Conservation (phyloP, 2,113 vertebrate species). For the Brachirus orientalis region DNA sequence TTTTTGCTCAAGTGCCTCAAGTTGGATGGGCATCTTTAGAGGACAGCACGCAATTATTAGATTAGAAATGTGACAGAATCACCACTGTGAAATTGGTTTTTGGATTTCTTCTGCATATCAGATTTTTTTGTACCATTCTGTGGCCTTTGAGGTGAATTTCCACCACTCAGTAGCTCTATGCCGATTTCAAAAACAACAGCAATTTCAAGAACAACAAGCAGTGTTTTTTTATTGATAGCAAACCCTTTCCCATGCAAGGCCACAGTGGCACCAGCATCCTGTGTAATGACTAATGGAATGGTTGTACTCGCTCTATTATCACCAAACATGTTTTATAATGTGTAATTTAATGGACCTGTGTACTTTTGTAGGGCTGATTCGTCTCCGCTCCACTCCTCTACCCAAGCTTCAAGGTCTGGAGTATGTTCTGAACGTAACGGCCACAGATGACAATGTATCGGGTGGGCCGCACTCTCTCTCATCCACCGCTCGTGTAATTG, state of each 20-base stretch:
- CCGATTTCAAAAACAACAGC: slow-evolving; percentile 28
- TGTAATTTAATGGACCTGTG: slow-evolving; percentile 42
- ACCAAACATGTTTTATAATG: slow-evolving; percentile 23
- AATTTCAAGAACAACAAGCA: slow-evolving; percentile 2
- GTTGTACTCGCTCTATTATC: slow-evolving; percentile 17
- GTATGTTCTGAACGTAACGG: slow-evolving; percentile 87
- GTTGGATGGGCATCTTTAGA: slow-evolving; percentile 47
- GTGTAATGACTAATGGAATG: slow-evolving; percentile 52
- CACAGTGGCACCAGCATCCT: slow-evolving; percentile 41
- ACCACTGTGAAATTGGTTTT: slow-evolving; percentile 71
- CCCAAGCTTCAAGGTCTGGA: slow-evolving; percentile 88
- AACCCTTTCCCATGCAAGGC: slow-evolving; percentile 33
- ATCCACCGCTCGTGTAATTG: slow-evolving; percentile 84
- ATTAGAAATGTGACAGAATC: slow-evolving; percentile 66
- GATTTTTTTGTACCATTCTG: slow-evolving; percentile 53
- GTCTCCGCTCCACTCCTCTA: slow-evolving; percentile 85
- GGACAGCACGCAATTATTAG: slow-evolving; percentile 49
- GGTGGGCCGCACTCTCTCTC: slow-evolving; percentile 84
- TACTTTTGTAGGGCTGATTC: slow-evolving; percentile 84
- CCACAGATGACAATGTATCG: slow-evolving; percentile 88
- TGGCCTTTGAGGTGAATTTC: slow-evolving; percentile 34
- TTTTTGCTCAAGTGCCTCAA: slow-evolving; percentile 45
- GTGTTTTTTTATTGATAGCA: slow-evolving; percentile 43
- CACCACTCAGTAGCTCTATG: slow-evolving; percentile 6
- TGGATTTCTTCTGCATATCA: slow-evolving; percentile 61